Base-by-base conservation (phyloP, 2,797 vertebrate species). In the Serranus cabrilla region DNA sequence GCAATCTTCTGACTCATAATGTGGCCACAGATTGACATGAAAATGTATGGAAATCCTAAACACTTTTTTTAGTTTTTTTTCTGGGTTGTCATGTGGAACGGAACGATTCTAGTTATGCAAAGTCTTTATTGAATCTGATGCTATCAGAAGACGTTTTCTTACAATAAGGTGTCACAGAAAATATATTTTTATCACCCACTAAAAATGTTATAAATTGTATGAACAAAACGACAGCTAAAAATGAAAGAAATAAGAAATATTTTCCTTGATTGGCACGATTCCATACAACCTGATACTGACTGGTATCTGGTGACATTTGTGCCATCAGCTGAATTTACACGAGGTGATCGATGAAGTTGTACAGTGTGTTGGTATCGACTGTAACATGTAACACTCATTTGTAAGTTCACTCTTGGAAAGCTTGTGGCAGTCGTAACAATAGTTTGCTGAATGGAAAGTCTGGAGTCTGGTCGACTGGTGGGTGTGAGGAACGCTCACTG, bases 1-100 rank as follows among this genome's bases (percentile, higher is more conserved):
- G 10, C n/a, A 23, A 47, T 23, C 34, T 57, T 60, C 54, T 76
- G 61, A 79, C 63, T 67, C 49, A 58, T 55, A 34, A 45, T n/a
- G 34, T 37, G 55, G 60, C 21, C 21, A 46, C 12, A 51, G 47
- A 5, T 20, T 17, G 14, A 51, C 42, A 21, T 20, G 7, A 25
- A 64, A 61, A 54, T 14, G 6, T 18, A 34, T 14, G 27, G 23
- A 68, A 71, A 71, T 77, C 52, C 50, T 25, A 0, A 61, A 31
- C 50, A 65, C 37, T 34, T 34, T 7, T n/a, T 59, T n/a, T n/a
- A n/a, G 14, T 46, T 20, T 13, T n/a, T 61, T 43, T 54, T 59
- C 14, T 63, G 66, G 5, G 10, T 14, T 59, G 16, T 55, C 8
- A 57, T 16, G 42, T 18, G 2, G 2, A 50, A 52, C 1, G 54